Percentiles rank a stretch among this genome's conserved stretches.
phyloP scores from a whole-genome alignment of 2,113 vertebrate genomes.

The Psittacara wagleri region DNA sequence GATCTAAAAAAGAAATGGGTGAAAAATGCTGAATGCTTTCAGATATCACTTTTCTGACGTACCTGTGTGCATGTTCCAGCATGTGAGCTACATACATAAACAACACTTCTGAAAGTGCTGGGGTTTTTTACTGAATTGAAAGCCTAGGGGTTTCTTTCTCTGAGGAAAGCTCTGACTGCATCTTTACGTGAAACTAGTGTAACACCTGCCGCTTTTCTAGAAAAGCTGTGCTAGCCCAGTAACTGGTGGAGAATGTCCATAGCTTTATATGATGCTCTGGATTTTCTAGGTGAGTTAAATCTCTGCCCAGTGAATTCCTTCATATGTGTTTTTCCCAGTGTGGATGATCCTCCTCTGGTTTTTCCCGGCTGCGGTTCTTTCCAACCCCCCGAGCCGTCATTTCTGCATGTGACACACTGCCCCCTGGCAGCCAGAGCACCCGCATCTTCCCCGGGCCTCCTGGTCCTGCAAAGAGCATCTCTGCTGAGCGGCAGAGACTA shows the following conservation, averaged over 20 bases:
- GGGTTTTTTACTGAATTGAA: not conserved
- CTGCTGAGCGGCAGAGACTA: not conserved
- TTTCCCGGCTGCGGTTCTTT: not conserved
- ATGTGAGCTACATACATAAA: not conserved
- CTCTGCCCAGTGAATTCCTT: not conserved
- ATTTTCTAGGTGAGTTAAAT: not conserved
- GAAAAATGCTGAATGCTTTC: not conserved
- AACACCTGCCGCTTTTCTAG: no score
- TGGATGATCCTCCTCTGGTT: not conserved
- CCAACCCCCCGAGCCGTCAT: accelerated
- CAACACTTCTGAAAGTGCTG: not conserved
- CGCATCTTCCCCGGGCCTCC: not conserved
- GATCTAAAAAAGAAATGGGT: not conserved
- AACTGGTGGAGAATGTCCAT: not conserved
- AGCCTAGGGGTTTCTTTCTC: not conserved
- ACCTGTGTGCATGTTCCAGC: not conserved
- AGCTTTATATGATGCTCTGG: not conserved
- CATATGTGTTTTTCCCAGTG: not conserved
- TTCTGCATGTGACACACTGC: not conserved
- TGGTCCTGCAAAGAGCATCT: not conserved
- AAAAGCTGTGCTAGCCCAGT: not conserved
- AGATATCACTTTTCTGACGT: not conserved
- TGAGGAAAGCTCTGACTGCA: not conserved
- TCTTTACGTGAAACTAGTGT: not conserved
- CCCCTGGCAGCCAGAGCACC: not conserved